Percentiles rank a stretch among this genome's conserved stretches.
Evolutionary conservation across 2,113 vertebrate genomes (phyloP).

Genomic region (Austrofundulus limnaeus): DNA sequence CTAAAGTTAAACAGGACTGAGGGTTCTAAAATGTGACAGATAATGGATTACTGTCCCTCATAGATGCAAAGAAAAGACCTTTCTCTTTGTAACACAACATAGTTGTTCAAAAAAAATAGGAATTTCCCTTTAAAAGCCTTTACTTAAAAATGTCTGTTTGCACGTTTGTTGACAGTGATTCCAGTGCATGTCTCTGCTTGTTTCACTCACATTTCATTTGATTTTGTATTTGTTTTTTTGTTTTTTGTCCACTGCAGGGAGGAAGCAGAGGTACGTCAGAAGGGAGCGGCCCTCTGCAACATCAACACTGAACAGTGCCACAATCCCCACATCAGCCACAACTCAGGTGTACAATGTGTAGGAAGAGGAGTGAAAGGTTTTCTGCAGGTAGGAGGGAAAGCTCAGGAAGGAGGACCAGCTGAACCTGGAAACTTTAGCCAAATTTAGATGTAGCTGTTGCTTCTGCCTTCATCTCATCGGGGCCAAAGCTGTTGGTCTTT

Average conservation of each 20-base stretch:
- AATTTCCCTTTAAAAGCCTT: not conserved
- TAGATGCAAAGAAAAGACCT: no score
- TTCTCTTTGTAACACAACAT: no score
- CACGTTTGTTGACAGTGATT: not conserved
- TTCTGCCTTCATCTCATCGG: constrained; percentile 23
- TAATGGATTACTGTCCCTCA: no score
- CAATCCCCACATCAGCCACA: constrained; percentile 63
- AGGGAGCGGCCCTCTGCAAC: constrained; percentile 75
- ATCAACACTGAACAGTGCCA: constrained; percentile 50
- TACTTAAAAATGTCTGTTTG: not conserved
- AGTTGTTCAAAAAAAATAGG: no score
- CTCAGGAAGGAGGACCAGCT: constrained; percentile 56
- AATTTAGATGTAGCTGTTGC: constrained; percentile 35
- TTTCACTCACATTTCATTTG: not conserved
- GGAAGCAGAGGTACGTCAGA: constrained; percentile 80
- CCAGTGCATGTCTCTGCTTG: constrained; percentile 1
- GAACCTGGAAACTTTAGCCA: constrained; percentile 10
- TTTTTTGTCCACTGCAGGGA: constrained; percentile 57
- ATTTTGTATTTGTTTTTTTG: constrained; percentile 11
- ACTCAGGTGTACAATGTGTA: constrained; percentile 74
- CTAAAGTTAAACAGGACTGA: no score
- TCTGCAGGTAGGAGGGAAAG: constrained; percentile 32
- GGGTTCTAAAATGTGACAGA: no score
- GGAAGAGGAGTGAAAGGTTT: not conserved
- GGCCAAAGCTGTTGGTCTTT: constrained; percentile 18